These are phyloP conservation scores for Nesoenas mayeri DNA, from an alignment of 2,113 vertebrate genomes.

Conservation along the genomic window DNA sequence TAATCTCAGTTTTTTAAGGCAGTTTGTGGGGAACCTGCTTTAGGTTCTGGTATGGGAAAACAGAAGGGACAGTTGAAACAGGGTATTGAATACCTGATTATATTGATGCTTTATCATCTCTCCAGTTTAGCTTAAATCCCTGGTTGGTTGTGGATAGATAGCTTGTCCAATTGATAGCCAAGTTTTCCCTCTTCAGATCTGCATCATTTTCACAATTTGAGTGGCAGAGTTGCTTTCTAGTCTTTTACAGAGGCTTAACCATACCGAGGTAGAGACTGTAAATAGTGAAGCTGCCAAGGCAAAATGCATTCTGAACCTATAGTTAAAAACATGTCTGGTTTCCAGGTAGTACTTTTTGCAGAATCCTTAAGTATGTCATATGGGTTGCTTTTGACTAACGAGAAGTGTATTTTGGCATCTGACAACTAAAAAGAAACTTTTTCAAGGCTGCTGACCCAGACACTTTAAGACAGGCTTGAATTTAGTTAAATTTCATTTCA, in stretches of 20 bases:
- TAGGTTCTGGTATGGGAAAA: neutral
- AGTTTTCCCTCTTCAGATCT: neutral
- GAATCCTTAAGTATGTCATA: neutral
- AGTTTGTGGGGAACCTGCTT: neutral
- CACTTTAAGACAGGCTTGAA: constrained; percentile 15
- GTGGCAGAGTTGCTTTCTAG: neutral
- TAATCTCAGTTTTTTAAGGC: neutral
- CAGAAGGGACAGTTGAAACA: neutral
- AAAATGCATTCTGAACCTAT: neutral
- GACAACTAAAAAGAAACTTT: constrained; percentile 50
- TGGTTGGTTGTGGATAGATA: neutral
- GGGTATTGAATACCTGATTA: neutral
- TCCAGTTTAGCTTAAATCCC: neutral
- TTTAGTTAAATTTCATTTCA: constrained; percentile 67
- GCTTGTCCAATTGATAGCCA: neutral
- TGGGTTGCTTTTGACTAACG: neutral
- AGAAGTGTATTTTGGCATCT: constrained; percentile 41
- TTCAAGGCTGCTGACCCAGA: constrained; percentile 41
- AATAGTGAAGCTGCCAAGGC: neutral
- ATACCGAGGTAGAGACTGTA: neutral
- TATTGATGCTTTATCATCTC: neutral
- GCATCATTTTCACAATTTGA: neutral
- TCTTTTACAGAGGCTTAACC: neutral
- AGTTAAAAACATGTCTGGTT: constrained; percentile 24
- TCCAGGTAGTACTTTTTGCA: neutral